Percentiles rank a stretch among this genome's conserved stretches.
Conservation (phyloP, 2,797 vertebrate species). For the Pygocentrus nattereri region DNA sequence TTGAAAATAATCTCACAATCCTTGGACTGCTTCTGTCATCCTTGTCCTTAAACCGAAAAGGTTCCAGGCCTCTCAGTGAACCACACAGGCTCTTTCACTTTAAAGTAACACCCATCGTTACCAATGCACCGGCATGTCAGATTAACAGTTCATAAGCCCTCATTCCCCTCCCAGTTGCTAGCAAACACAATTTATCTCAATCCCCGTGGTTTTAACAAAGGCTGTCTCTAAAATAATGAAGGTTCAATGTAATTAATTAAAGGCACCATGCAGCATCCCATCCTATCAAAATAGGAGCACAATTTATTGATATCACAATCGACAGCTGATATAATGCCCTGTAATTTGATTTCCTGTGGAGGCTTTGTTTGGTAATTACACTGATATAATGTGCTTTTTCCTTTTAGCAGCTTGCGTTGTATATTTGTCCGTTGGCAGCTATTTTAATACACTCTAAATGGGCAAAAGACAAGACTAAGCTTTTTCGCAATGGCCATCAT, state of each 20-base stretch:
- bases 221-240: slow-evolving; percentile 72
- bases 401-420: slow-evolving; percentile 63
- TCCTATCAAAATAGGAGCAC: slow-evolving; percentile 64
- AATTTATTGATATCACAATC: slow-evolving; percentile 74
- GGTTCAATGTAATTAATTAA: slow-evolving; percentile 74
- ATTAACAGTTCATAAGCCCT: slow-evolving; percentile 58
- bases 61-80: slow-evolving; percentile 5
- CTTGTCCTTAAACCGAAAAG: slow-evolving; percentile 1
- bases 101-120: slow-evolving; percentile 44
- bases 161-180: slow-evolving; percentile 53
- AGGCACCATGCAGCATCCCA: slow-evolving; percentile 58
- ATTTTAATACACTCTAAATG: slow-evolving; percentile 61
- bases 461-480: slow-evolving; percentile 69
- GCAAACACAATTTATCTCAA: slow-evolving; percentile 78
- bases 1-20: slow-evolving; percentile 38
- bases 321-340: slow-evolving; percentile 70
- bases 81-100: slow-evolving; percentile 28
- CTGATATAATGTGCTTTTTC: slow-evolving; percentile 68
- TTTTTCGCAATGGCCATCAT: slow-evolving; percentile 78
- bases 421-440: slow-evolving; percentile 56
- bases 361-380: slow-evolving; percentile 69
- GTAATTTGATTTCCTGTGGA: slow-evolving; percentile 71
- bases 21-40: slow-evolving; percentile 24
- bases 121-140: slow-evolving; percentile 50
- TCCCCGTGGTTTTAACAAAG: slow-evolving; percentile 69